Evolutionary conservation across 2,888 invertebrate species (phyloP).

Genomic region (Drosophila sordidapex): DNA sequence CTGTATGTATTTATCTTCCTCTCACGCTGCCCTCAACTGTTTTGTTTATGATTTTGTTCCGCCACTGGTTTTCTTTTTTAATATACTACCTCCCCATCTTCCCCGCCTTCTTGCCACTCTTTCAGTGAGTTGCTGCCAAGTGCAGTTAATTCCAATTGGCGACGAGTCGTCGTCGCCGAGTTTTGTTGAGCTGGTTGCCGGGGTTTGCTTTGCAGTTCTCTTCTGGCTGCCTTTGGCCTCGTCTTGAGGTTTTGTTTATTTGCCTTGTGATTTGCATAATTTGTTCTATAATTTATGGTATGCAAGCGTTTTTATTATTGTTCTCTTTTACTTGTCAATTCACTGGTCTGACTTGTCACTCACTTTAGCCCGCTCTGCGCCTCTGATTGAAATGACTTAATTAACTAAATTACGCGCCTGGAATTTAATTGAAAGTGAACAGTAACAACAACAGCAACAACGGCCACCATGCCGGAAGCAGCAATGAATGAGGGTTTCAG

Average conservation of each 20-base stretch:
- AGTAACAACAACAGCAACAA: conserved; percentile 28
- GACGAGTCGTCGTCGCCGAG: conserved; percentile 65
- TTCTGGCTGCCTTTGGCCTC: conserved; percentile 45
- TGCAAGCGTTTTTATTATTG: conserved; percentile 72
- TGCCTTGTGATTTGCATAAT: conserved; percentile 80
- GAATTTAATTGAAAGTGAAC: conserved; percentile 76
- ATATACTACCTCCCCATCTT: conserved; percentile 1
- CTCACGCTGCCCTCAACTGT: conserved; percentile 39
- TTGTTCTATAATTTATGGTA: conserved; percentile 81
- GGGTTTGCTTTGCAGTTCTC: background rate
- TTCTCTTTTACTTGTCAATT: conserved; percentile 60
- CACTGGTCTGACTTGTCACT: conserved; percentile 57
- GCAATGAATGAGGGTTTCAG: conserved; percentile 5
- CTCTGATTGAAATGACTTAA: conserved; percentile 82
- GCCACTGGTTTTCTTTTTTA: conserved; percentile 45
- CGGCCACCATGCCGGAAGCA: conserved; percentile 44
- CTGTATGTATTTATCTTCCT: background rate
- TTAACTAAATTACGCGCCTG: conserved; percentile 84
- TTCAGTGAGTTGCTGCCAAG: conserved; percentile 50
- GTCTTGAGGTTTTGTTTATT: conserved; percentile 66
- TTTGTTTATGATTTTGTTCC: conserved; percentile 75
- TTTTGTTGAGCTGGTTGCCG: conserved; percentile 6
- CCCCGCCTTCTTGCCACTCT: background rate
- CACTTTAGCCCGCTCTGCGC: conserved; percentile 33
- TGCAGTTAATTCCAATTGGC: conserved; percentile 80